Percentiles rank a stretch among this genome's conserved stretches.
Evolutionary conservation across 2,797 vertebrate genomes (phyloP).

Genomic region (Oryzias dopingdopingensis): DNA sequence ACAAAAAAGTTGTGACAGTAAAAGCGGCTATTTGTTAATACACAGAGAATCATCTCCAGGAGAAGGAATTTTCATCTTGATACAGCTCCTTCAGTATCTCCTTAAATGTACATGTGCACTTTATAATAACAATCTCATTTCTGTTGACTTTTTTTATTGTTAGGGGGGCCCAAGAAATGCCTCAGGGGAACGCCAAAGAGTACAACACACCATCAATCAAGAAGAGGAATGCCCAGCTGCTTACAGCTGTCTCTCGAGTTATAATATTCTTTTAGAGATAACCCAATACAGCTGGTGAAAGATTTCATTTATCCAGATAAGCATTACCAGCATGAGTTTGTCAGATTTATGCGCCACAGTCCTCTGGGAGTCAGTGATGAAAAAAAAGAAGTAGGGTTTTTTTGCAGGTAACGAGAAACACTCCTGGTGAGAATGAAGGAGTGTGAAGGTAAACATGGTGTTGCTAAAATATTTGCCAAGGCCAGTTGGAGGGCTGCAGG

Average conservation of each 20-base stretch:
- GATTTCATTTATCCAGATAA: conserved; percentile 13
- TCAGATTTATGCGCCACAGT: conserved; percentile 11
- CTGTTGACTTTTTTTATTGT: conserved; percentile 39
- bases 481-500: conserved; percentile 73
- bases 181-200: conserved; percentile 51
- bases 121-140: conserved; percentile 25
- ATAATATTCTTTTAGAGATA: conserved; percentile 23
- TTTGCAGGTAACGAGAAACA: conserved; percentile 43
- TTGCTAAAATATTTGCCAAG: conserved; percentile 81
- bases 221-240: conserved; percentile 56
- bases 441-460: conserved; percentile 77
- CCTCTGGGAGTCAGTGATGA: conserved; percentile 30
- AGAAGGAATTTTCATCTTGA: conserved; percentile 39
- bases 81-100: conserved; percentile 43
- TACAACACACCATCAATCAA: conserved; percentile 54
- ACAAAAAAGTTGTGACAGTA: not conserved
- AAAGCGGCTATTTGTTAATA: too few relatives aligned
- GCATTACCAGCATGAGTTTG: conserved; percentile 10
- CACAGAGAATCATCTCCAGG: conserved; percentile 49
- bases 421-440: conserved; percentile 55
- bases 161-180: conserved; percentile 49
- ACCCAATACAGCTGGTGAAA: conserved; percentile 27
- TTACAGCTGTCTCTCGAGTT: conserved; percentile 17
- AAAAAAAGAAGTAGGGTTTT: conserved; percentile 5
- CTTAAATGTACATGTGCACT: conserved; percentile 15